Base-by-base conservation (phyloP, 1,140 invertebrate species). In the Brachionus asplanchnoidis region DNA sequence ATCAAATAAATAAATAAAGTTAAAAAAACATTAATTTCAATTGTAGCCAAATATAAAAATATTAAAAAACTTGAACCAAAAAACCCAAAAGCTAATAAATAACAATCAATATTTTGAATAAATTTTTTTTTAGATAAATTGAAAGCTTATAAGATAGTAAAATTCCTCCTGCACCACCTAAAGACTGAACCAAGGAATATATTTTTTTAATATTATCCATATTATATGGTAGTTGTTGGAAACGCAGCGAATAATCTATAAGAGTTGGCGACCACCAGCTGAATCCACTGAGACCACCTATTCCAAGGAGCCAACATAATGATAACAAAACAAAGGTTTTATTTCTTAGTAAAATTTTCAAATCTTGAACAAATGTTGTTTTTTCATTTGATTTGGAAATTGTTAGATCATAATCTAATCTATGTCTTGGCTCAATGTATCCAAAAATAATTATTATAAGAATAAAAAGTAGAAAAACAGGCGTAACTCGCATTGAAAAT, bases 191-290 rank as follows among this genome's bases (percentile, higher is more conserved):
- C 17, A 82, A 17, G 4, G 79, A 82, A 65, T 82, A 82, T 5
- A 44, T 14, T 65, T 82, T 82, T 65, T 82, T 82, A n/a, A 44
- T 32, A 23, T 60, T 40, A 32, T 82, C 79, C 17, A 82, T 40
- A 17, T 80, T 40, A 14, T 68, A 40, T n/a, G 36, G 9, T 53
- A 82, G 5, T 44, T 82, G 20, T 11, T 42, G 23, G 20, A 9
- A 44, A 5, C 53, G 50, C 14, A 82, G 28, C 1, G 79, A 82
- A 26, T 82, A 82, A 40, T 82, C 79, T 7, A 82, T 68, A n/a
- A 82, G 44, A 40, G 79, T 65, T 4, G 79, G 79, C 14, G 40
- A 65, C 79, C 79, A 82, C 79, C 79, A 82, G 23, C 36, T 65
- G 20, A 65, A 82, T 23, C 53, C 79, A 82, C 79, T 65, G 3